Evolutionary conservation across 2,113 vertebrate genomes (phyloP).

Genomic region (Tautogolabrus adspersus): DNA sequence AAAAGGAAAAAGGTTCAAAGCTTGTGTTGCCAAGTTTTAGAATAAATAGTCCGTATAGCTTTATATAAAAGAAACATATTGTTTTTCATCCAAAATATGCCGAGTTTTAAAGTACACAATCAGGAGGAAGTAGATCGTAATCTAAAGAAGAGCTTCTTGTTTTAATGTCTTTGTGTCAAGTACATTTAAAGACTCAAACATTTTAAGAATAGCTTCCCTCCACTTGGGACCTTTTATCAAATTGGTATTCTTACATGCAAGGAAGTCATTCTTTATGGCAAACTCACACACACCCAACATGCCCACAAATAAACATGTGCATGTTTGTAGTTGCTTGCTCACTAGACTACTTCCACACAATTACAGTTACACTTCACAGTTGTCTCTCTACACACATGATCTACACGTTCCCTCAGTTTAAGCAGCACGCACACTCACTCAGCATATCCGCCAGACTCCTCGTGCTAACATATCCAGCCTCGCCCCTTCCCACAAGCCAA

Average conservation of each 20-base stretch:
- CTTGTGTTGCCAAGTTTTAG: background rate
- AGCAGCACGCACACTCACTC: slow-evolving; percentile 36
- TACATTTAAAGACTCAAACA: too few relatives aligned
- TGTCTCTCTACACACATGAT: slow-evolving; percentile 20
- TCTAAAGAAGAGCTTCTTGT: background rate
- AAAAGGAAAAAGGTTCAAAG: background rate
- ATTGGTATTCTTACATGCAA: background rate
- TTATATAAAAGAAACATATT: too few relatives aligned
- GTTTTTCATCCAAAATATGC: slow-evolving; percentile 15
- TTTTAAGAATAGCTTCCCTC: too few relatives aligned
- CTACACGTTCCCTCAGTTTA: slow-evolving; percentile 28
- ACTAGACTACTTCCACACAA: background rate
- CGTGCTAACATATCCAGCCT: slow-evolving; percentile 64
- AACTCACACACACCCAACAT: slow-evolving; percentile 13
- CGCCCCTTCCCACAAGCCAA: slow-evolving; percentile 76
- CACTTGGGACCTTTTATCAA: background rate
- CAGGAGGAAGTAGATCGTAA: slow-evolving; percentile 11
- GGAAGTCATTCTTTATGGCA: background rate
- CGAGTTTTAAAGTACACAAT: background rate
- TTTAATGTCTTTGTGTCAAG: too few relatives aligned
- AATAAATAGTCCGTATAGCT: background rate
- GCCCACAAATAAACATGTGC: background rate
- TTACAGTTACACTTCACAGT: slow-evolving; percentile 23
- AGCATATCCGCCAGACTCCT: slow-evolving; percentile 53
- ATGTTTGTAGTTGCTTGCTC: background rate